A percentile compares a stretch with the other conserved stretches of the same genome.
Conservation (phyloP, 2,113 vertebrate genomes). For the Crotalus horridus region DNA sequence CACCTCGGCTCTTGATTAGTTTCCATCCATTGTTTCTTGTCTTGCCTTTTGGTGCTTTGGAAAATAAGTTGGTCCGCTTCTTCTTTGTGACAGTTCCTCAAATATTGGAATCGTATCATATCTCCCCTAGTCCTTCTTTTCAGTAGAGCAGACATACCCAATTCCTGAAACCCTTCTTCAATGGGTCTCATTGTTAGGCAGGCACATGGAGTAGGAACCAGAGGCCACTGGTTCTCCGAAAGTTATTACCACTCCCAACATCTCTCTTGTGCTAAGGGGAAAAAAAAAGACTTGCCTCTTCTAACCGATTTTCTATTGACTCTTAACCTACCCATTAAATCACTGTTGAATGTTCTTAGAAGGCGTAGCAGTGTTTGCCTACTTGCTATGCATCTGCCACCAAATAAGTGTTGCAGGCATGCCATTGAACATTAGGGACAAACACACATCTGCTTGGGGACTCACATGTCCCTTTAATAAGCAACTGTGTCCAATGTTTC, state of each 20-base stretch:
- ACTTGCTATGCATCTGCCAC: slow-evolving; percentile 59
- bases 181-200: not conserved
- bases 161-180: not conserved
- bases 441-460: not conserved
- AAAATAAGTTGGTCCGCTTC: no score
- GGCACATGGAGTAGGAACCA: not conserved
- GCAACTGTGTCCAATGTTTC: not conserved
- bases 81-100: no score
- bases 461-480: not conserved
- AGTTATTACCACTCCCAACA: no score
- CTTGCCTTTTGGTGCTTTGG: no score
- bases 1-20: no score
- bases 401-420: slow-evolving; percentile 44
- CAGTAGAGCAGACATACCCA: no score
- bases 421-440: not conserved
- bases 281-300: not conserved
- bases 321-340: not conserved
- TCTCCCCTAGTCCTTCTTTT: no score
- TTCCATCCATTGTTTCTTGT: no score
- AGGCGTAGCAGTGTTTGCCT: not conserved
- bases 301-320: not conserved
- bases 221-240: no score
- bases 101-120: no score
- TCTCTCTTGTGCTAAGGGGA: no score
- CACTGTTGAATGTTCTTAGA: slow-evolving; percentile 20